Base-by-base conservation (phyloP, 2,797 vertebrate species). In the Onychomys leucogaster region DNA sequence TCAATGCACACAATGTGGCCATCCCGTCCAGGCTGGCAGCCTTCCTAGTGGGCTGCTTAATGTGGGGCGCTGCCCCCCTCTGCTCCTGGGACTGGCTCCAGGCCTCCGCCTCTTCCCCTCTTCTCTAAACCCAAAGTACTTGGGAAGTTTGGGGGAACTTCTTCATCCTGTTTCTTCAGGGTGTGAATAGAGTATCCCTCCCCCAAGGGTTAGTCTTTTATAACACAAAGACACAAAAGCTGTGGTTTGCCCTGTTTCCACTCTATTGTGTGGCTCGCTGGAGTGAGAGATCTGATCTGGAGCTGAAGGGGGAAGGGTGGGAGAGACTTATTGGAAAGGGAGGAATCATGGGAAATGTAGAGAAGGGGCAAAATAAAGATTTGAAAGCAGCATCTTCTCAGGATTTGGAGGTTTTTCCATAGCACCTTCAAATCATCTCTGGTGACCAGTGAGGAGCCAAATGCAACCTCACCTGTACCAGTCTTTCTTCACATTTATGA, bases 221-320 rank as follows among this genome's bases (percentile, higher is more conserved):
- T 55, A 49, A 95, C 94, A 96, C 94, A 97, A 95, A 97, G 92
- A 86, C 94, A 97, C 96, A 97, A 97, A 95, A 86, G 95, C 96
- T 61, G 94, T 89, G 95, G 95, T 90, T 94, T 97, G 94, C 89
- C 59, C 91, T 73, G 37, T 77, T 94, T 95, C 59, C 29, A 46
- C 67, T 94, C 89, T 57, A 78, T 83, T 86, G 85, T 95, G 71
- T 14, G 73, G 14, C 43, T 85, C 46, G 92, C 73, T 78, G 34
- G 57, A 91, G 46, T 75, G 91, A 85, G 61, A 85, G 85, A 84
- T 81, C 93, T 63, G 91, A 89, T 67, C 80, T 61, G 61, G 73
- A 61, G 90, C 75, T 93, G 57, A 59, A 65, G 69, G 93, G 88
- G 67, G 84, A 57, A 59, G 73, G 49, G 49, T 88, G 69, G 81